phyloP scores from a whole-genome alignment of 2,797 vertebrate genomes.

The Schizopygopsis malacanthus region DNA sequence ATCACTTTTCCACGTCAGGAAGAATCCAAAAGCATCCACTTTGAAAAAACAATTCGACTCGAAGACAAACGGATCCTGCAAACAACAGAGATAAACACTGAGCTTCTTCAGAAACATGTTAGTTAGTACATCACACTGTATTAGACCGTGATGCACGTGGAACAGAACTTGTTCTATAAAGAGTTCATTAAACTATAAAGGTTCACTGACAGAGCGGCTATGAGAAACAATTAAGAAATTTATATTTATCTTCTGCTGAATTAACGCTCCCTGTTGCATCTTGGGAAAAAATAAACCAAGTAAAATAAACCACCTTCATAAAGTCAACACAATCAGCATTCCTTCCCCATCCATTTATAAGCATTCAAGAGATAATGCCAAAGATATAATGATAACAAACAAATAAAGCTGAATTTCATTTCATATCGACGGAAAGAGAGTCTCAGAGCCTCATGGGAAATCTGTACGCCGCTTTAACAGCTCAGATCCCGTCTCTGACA shows the following conservation, averaged over 20 bases:
- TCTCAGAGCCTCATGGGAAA: conserved; percentile 54
- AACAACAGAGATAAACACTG: conserved; percentile 26
- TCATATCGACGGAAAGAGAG: conserved; percentile 23
- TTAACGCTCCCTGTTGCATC: conserved; percentile 6
- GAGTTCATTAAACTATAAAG: background rate
- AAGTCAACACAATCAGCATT: conserved; percentile 24
- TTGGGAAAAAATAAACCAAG: conserved; percentile 47
- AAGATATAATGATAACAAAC: conserved; percentile 48
- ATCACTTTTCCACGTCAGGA: conserved; percentile 97
- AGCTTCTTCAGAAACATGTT: background rate
- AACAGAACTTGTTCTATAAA: background rate
- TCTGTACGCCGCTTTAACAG: conserved; percentile 48
- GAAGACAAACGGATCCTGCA: conserved; percentile 93
- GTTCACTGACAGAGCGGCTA: background rate
- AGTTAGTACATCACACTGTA: no score
- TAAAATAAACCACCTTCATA: conserved; percentile 42
- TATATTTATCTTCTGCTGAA: conserved; percentile 28
- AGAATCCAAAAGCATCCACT: conserved; percentile 96
- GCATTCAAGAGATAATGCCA: conserved; percentile 33
- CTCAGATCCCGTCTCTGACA: conserved; percentile 58
- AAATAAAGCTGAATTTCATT: conserved; percentile 42
- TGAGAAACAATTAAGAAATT: conserved; percentile 38
- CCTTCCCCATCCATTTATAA: background rate
- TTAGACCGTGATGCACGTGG: background rate
- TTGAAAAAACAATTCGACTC: conserved; percentile 94